Percentiles rank a stretch among this genome's conserved stretches.
Conservation (phyloP, 1,140 invertebrate species). For the Zaprionus ornatus region DNA sequence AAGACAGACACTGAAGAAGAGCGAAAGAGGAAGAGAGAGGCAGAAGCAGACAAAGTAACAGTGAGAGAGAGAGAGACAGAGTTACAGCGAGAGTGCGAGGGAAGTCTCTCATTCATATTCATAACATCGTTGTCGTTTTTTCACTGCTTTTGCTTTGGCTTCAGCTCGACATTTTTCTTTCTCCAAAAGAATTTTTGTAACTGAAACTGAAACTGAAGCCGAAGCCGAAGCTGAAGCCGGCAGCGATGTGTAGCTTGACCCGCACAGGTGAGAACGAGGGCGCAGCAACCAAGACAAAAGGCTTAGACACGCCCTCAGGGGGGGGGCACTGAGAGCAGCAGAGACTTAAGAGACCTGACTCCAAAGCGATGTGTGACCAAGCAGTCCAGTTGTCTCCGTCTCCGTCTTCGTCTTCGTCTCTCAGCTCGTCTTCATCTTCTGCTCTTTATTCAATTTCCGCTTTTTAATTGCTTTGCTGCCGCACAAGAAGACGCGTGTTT, state of each 20-base stretch:
- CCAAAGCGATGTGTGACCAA: not conserved
- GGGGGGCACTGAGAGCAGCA: not conserved
- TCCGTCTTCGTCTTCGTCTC: not conserved
- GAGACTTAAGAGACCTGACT: not conserved
- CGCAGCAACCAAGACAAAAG: constrained; percentile 32
- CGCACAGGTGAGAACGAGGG: not conserved
- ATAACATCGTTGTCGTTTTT: constrained; percentile 74
- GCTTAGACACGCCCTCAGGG: constrained; percentile 12
- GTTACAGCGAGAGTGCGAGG: constrained; percentile 2
- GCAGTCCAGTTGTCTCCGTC: not conserved
- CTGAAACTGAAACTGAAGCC: constrained; percentile 43
- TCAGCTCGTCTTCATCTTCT: not conserved
- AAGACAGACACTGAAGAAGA: not conserved
- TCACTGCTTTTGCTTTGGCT: constrained; percentile 42
- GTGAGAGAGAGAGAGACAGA: not conserved
- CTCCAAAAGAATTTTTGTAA: constrained; percentile 40
- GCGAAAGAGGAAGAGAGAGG: constrained; percentile 1
- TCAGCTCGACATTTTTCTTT: constrained; percentile 31
- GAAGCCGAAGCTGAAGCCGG: constrained; percentile 27
- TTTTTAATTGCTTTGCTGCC: constrained; percentile 47
- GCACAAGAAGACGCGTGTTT: not conserved
- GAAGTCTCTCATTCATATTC: constrained; percentile 71
- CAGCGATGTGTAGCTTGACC: constrained; percentile 10
- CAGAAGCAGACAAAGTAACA: not conserved
- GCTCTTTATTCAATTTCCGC: constrained; percentile 42